Evolutionary conservation across 2,113 vertebrate genomes (phyloP).

Genomic region (Oncorhynchus mykiss): DNA sequence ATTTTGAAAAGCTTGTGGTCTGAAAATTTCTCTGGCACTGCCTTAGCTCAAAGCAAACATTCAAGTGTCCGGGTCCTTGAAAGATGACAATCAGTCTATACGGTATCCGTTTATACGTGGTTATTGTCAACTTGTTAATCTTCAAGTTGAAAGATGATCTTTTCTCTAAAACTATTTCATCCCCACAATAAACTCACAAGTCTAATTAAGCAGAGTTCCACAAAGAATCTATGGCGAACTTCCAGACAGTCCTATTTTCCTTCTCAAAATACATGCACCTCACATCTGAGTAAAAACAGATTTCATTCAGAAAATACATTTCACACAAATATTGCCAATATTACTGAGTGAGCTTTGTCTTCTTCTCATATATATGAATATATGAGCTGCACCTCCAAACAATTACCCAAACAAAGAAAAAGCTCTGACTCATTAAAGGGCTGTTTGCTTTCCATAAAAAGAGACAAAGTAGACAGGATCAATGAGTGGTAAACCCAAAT

Average conservation of each 20-base stretch:
- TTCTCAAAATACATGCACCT: no score
- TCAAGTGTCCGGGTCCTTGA: conserved; percentile 42
- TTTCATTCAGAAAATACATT: no score
- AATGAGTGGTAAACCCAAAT: conserved; percentile 39
- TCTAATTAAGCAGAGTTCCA: no score
- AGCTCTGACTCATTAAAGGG: background rate
- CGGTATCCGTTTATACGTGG: conserved; percentile 34
- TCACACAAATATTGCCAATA: no score
- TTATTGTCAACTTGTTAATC: conserved; percentile 8
- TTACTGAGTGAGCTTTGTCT: background rate
- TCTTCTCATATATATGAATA: background rate
- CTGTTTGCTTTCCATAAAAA: conserved; percentile 1
- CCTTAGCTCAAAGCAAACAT: conserved; percentile 56
- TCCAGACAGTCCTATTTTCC: no score
- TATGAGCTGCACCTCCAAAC: background rate
- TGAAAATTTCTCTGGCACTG: conserved; percentile 36
- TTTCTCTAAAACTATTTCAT: no score
- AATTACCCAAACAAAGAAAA: background rate
- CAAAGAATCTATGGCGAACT: no score
- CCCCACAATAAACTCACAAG: no score
- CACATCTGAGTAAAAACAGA: no score
- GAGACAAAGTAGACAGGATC: conserved; percentile 39
- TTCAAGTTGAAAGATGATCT: background rate
- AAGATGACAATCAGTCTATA: conserved; percentile 55
- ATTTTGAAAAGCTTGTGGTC: conserved; percentile 57